Percentiles rank a stretch among this genome's conserved stretches.
phyloP scores from a whole-genome alignment of 2,113 vertebrate species.

The Suricata suricatta region DNA sequence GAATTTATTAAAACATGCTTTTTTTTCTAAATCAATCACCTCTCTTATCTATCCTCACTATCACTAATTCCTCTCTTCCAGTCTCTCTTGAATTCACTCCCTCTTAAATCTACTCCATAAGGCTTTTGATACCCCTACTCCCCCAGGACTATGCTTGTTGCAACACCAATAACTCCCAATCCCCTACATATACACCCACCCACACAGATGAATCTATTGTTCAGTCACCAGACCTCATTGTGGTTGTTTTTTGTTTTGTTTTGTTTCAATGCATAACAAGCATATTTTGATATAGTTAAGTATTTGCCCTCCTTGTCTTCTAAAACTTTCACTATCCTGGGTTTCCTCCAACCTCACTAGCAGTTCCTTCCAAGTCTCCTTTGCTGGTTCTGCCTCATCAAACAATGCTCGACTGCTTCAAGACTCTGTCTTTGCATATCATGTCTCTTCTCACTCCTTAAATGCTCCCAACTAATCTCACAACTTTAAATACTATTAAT shows the following conservation, averaged over 20 bases:
- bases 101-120: neutral
- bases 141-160: neutral
- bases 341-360: neutral
- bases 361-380: neutral
- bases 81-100: neutral
- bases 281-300: neutral
- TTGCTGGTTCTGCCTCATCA: neutral
- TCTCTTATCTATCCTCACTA: neutral
- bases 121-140: neutral
- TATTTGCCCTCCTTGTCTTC: neutral
- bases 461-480: neutral
- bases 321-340: neutral
- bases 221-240: neutral
- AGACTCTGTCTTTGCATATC: neutral
- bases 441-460: neutral
- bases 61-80: neutral
- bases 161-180: neutral
- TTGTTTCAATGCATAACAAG: neutral
- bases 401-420: neutral
- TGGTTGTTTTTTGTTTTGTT: neutral
- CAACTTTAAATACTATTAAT: neutral
- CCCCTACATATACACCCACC: neutral
- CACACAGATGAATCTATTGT: neutral
- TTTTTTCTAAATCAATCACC: neutral
- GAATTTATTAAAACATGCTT: constrained; percentile 29